phyloP scores from a whole-genome alignment of 2,888 invertebrate genomes.

The Drosophila anomalata region DNA sequence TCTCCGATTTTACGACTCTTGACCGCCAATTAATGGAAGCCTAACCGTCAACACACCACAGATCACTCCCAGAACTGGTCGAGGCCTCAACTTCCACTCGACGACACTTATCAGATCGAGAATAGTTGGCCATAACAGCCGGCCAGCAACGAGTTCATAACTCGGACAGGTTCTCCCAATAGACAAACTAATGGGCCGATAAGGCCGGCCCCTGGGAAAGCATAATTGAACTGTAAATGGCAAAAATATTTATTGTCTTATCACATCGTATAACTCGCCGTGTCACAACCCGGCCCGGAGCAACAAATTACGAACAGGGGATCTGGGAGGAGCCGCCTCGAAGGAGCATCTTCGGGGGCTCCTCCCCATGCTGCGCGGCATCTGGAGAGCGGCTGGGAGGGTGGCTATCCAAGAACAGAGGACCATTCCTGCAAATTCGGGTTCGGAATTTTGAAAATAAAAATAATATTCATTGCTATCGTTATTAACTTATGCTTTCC shows the following conservation, averaged over 20 bases:
- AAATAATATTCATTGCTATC: conserved; percentile 81
- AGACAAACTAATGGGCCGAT: conserved; percentile 67
- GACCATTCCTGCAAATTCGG: conserved; percentile 11
- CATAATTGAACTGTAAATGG: conserved; percentile 80
- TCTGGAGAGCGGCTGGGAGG: conserved; percentile 4
- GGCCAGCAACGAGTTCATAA: conserved; percentile 23
- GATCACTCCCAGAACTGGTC: conserved; percentile 22
- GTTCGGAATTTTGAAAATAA: conserved; percentile 71
- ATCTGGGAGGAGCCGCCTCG: not conserved
- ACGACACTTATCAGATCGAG: conserved; percentile 13
- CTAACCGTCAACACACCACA: conserved; percentile 20
- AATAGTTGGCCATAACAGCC: conserved; percentile 12
- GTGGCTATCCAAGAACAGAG: not conserved
- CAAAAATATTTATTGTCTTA: conserved; percentile 82
- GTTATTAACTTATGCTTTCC: conserved; percentile 80
- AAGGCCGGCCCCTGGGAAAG: conserved; percentile 48
- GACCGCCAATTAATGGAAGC: conserved; percentile 17
- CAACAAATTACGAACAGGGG: conserved; percentile 40
- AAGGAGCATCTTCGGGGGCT: not conserved
- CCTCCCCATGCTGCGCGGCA: conserved; percentile 3
- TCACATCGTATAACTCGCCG: conserved; percentile 83
- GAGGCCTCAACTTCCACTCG: not conserved
- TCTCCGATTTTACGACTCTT: conserved; percentile 3
- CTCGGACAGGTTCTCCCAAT: conserved; percentile 15
- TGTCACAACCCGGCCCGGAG: conserved; percentile 77